Percentiles rank a stretch among this genome's conserved stretches.
These are phyloP conservation scores for Sarcophaga bullata DNA, from an alignment of 1,140 invertebrate genomes.

Conservation along the genomic window DNA sequence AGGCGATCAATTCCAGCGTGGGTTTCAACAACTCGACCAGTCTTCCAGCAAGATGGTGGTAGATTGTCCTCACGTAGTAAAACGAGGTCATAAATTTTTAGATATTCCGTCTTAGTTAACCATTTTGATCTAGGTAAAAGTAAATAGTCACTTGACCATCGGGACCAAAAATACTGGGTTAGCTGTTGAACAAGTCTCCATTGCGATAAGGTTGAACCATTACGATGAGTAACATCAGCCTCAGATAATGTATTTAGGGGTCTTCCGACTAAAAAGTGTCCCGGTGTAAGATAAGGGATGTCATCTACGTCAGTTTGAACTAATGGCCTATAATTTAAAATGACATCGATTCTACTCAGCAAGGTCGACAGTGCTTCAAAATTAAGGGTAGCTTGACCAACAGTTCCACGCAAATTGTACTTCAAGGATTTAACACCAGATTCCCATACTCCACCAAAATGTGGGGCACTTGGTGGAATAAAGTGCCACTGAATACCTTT, in stretches of 20 bases:
- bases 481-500: conserved; percentile 8
- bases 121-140: not conserved
- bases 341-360: conserved; percentile 24
- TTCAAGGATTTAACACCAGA: conserved; percentile 39
- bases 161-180: not conserved
- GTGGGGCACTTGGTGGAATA: not conserved
- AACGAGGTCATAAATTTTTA: not conserved
- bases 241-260: not conserved
- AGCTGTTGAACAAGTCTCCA: conserved; percentile 14
- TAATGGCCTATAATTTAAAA: conserved; percentile 60
- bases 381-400: conserved; percentile 50
- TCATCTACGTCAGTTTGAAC: conserved; percentile 46
- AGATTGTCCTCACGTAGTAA: not conserved
- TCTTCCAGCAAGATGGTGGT: conserved; percentile 54
- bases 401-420: conserved; percentile 31
- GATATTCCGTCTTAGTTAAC: not conserved
- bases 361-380: conserved; percentile 56
- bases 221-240: not conserved
- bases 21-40: conserved; percentile 55
- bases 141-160: not conserved
- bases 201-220: not conserved
- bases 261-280: conserved; percentile 57
- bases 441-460: conserved; percentile 46
- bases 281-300: conserved; percentile 51
- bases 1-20: conserved; percentile 52